phyloP scores from a whole-genome alignment of 2,797 vertebrate species.

The Tamandua tetradactyla region DNA sequence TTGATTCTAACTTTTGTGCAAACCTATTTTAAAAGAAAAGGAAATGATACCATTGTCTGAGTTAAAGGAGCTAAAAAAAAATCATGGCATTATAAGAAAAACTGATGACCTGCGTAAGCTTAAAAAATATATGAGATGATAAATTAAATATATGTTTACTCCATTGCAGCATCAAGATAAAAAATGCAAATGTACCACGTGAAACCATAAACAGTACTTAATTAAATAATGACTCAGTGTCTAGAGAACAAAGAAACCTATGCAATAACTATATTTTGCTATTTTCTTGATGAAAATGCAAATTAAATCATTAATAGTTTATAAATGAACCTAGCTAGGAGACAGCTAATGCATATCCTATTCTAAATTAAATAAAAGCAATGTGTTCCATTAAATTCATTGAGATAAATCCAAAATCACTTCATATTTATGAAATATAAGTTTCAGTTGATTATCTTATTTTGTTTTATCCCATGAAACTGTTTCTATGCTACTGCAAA shows the following conservation, averaged over 20 bases:
- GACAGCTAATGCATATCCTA: constrained; percentile 52
- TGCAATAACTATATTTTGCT: constrained; percentile 59
- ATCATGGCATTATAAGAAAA: background rate
- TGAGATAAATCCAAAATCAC: constrained; percentile 48
- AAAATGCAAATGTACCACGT: constrained; percentile 59
- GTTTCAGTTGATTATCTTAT: constrained; percentile 70
- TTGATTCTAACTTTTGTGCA: constrained; percentile 28
- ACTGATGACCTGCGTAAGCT: constrained; percentile 43
- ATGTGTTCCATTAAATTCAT: constrained; percentile 48
- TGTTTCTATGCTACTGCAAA: background rate
- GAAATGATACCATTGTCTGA: background rate
- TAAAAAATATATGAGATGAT: constrained; percentile 60
- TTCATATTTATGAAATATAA: constrained; percentile 70
- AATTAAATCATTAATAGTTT: constrained; percentile 82
- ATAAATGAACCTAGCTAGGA: constrained; percentile 75
- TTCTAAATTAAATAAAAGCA: constrained; percentile 79
- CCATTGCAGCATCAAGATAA: constrained; percentile 51
- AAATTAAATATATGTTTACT: constrained; percentile 66
- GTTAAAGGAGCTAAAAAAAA: constrained; percentile 29
- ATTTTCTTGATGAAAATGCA: constrained; percentile 80
- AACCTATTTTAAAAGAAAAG: constrained; percentile 38
- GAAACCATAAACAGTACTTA: constrained; percentile 74
- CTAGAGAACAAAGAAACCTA: constrained; percentile 70
- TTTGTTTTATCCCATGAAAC: constrained; percentile 52
- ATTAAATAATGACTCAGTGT: constrained; percentile 81